Conservation (phyloP, 1,140 invertebrate species). For the silkworm (Bombyx mori) region ASM3026992v2 NC_085116.1:14057001-14057500, state of each 20-base stretch:
- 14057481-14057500: too few relatives aligned
- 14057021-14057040: background rate
- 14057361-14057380: constrained; percentile 33
- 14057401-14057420: too few relatives aligned
- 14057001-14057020: too few relatives aligned
- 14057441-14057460: too few relatives aligned
- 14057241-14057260: constrained; percentile 52
- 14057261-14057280: constrained; percentile 38
- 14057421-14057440: too few relatives aligned
- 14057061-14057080: constrained; percentile 17
- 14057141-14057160: constrained; percentile 52
- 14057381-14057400: too few relatives aligned
- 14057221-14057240: constrained; percentile 50
- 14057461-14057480: too few relatives aligned
- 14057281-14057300: constrained; percentile 52
- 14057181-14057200: constrained; percentile 46
- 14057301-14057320: constrained; percentile 48
- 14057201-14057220: constrained; percentile 34
- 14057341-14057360: constrained; percentile 57
- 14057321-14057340: constrained; percentile 26
- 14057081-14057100: constrained; percentile 49
- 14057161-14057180: constrained; percentile 53
- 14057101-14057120: constrained; percentile 46
- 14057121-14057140: constrained; percentile 41
- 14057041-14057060: background rate